A percentile compares a stretch with the other conserved stretches of the same genome.
Conservation (phyloP, 2,113 vertebrate species). For the Pseudopipra pipra region DNA sequence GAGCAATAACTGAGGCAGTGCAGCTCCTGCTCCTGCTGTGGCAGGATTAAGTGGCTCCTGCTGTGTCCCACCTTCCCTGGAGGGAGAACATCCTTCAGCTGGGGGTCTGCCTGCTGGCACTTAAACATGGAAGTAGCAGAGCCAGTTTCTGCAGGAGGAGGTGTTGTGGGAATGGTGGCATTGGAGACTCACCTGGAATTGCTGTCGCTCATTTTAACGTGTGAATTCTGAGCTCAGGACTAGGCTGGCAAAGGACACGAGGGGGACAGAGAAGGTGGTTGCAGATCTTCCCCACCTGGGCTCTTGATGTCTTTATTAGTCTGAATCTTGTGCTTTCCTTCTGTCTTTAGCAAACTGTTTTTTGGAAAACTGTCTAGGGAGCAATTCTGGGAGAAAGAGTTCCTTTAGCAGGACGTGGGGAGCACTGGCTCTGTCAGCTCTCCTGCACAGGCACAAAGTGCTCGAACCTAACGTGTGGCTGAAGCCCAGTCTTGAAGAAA, state of each 20-base stretch:
- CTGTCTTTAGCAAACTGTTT: neutral
- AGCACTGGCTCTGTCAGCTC: neutral
- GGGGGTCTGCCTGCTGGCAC: neutral
- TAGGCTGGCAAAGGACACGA: neutral
- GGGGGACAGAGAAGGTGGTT: neutral
- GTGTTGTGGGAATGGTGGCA: neutral
- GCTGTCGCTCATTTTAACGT: fast-evolving
- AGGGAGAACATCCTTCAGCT: fast-evolving
- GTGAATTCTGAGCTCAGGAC: neutral
- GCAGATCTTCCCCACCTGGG: neutral
- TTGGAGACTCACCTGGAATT: neutral
- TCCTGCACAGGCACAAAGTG: neutral
- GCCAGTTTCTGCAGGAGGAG: neutral
- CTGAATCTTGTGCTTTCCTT: neutral
- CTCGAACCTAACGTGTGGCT: neutral
- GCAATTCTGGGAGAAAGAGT: neutral
- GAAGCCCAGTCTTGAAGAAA: neutral
- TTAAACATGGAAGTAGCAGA: neutral
- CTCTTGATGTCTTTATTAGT: neutral
- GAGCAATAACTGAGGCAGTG: neutral
- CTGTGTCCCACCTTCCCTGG: neutral
- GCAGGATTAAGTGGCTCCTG: neutral
- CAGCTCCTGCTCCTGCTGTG: neutral
- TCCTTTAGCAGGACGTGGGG: neutral
- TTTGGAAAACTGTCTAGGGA: neutral